Conservation (phyloP, 2,888 invertebrate genomes). For the Heliconius ismenius region DNA sequence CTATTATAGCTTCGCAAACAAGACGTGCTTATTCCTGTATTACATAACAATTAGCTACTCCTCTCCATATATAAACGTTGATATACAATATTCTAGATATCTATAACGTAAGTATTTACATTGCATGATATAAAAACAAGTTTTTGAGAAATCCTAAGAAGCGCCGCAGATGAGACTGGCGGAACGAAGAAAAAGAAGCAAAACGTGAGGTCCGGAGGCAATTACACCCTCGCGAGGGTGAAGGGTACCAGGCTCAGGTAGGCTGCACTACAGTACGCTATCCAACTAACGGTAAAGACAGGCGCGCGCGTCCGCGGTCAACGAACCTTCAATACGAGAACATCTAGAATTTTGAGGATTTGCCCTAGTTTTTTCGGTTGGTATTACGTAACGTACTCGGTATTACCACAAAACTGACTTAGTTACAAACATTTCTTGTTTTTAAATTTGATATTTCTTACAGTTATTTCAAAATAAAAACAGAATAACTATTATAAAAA, state of each 20-base stretch:
- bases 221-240: conserved; percentile 46
- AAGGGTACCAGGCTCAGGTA: conserved; percentile 54
- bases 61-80: neutral
- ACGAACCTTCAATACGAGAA: conserved; percentile 69
- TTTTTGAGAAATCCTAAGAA: conserved; percentile 28
- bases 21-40: neutral
- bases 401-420: neutral
- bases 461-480: neutral
- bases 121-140: neutral
- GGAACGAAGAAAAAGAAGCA: conserved; percentile 33
- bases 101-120: neutral
- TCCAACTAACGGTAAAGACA: conserved; percentile 69
- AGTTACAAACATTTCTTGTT: neutral
- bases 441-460: neutral
- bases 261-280: conserved; percentile 51
- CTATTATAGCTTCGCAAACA: neutral
- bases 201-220: conserved; percentile 40
- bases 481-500: neutral
- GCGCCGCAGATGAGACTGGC: conserved; percentile 25
- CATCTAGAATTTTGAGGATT: conserved; percentile 73
- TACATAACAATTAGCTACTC: conserved; percentile 11
- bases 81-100: neutral
- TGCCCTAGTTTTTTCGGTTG: conserved; percentile 61
- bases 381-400: conserved; percentile 43
- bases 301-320: conserved; percentile 67